Conservation (phyloP, 2,888 invertebrate genomes). For the Zhuqinia jingwanae region DNA sequence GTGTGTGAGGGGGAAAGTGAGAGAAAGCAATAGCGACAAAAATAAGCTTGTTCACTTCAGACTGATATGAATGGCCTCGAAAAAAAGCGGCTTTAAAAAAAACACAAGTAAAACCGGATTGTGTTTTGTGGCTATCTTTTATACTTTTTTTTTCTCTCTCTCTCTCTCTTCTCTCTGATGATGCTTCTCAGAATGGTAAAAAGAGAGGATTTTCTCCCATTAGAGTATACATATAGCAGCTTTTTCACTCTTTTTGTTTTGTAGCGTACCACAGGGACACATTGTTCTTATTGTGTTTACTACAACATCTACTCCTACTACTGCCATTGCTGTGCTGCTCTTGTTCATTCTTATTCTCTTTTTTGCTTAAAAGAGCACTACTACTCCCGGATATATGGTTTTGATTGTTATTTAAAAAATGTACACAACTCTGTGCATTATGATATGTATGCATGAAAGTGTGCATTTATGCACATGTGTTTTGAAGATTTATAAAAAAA, state of each 20-base stretch:
- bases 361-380: neutral
- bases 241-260: slow-evolving; percentile 12
- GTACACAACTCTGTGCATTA: neutral
- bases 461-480: neutral
- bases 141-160: neutral
- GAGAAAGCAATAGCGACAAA: too few relatives aligned
- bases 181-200: slow-evolving; percentile 7
- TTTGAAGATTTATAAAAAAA: neutral
- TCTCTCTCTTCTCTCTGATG: neutral
- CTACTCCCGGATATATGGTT: neutral
- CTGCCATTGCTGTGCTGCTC: too few relatives aligned
- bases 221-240: neutral
- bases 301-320: too few relatives aligned
- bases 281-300: slow-evolving; percentile 17
- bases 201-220: slow-evolving; percentile 38
- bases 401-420: slow-evolving; percentile 47
- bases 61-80: slow-evolving; percentile 34
- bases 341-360: neutral
- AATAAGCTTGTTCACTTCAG: neutral
- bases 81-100: slow-evolving; percentile 29
- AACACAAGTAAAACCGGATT: slow-evolving; percentile 45
- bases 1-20: too few relatives aligned
- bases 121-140: slow-evolving; percentile 24
- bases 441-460: neutral
- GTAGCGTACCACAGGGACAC: slow-evolving; percentile 26